Evolutionary conservation across 2,113 vertebrate species (phyloP).

Genomic region (Gallinago undulata): DNA sequence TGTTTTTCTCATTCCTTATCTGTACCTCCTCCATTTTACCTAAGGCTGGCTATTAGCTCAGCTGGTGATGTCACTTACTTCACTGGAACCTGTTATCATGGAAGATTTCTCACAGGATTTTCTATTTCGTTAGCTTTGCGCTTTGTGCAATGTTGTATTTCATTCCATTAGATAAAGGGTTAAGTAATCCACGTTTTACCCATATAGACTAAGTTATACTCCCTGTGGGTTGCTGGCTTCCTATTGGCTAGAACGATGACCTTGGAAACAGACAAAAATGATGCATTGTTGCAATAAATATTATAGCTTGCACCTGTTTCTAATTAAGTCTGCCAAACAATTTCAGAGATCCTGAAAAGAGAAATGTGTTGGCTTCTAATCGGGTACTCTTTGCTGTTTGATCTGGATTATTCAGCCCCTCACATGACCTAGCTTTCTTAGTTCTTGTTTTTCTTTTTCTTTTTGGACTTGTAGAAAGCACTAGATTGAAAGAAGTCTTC

Average conservation of each 20-base stretch:
- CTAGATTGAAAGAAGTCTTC: neutral
- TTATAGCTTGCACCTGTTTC: conserved; percentile 69
- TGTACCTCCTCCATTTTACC: conserved; percentile 42
- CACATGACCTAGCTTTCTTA: neutral
- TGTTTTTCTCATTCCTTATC: conserved; percentile 45
- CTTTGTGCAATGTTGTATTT: conserved; percentile 15
- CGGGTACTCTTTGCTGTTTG: conserved; percentile 42
- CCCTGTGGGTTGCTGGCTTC: conserved; percentile 54
- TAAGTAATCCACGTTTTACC: conserved; percentile 47
- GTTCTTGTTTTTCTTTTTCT: conserved; percentile 24
- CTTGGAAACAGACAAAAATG: conserved; percentile 69
- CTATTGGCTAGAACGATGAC: conserved; percentile 58
- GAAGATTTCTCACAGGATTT: conserved; percentile 35
- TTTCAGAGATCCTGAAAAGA: conserved; percentile 63
- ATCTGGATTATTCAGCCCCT: conserved; percentile 44
- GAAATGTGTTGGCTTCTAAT: conserved; percentile 63
- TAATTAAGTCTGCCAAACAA: conserved; percentile 66
- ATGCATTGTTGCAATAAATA: conserved; percentile 69
- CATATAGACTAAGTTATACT: conserved; percentile 51
- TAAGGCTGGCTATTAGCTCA: conserved; percentile 61
- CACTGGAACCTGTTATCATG: conserved; percentile 50
- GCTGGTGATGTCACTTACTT: conserved; percentile 59
- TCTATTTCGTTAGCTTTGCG: neutral
- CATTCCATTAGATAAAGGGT: conserved; percentile 55
- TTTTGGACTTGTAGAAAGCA: neutral